These are phyloP conservation scores for Amyelois transitella DNA, from an alignment of 1,140 invertebrate genomes.

Conservation along the genomic window DNA sequence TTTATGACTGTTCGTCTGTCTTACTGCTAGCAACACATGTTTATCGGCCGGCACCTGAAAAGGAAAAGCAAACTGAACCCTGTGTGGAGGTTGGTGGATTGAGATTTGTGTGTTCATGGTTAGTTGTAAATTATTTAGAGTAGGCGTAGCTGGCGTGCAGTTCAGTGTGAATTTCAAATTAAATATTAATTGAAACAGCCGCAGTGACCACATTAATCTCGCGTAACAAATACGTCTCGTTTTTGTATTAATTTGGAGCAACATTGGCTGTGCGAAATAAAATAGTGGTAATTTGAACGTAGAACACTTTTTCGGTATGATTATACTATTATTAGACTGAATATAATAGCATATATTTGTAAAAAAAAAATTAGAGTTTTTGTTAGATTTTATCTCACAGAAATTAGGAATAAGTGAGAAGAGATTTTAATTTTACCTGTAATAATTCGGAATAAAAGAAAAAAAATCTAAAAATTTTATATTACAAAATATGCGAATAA, in stretches of 20 bases:
- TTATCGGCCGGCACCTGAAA: slow-evolving; percentile 80
- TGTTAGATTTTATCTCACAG: no score
- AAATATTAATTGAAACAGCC: slow-evolving; percentile 57
- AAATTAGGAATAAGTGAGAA: no score
- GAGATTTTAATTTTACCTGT: no score
- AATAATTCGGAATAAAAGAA: no score
- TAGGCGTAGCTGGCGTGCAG: slow-evolving; percentile 30
- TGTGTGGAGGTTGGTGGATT: neutral
- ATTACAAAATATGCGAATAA: no score
- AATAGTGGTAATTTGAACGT: neutral
- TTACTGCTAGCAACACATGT: slow-evolving; percentile 82
- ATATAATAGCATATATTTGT: no score
- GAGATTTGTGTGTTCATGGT: neutral
- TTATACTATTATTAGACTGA: no score
- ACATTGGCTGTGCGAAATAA: neutral
- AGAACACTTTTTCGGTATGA: no score
- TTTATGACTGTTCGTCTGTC: slow-evolving; percentile 84
- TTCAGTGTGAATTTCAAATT: slow-evolving; percentile 59
- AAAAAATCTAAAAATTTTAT: no score
- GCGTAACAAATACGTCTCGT: slow-evolving; percentile 14
- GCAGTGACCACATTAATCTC: slow-evolving; percentile 27
- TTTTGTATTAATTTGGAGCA: slow-evolving; percentile 4
- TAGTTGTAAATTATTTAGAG: slow-evolving; percentile 32
- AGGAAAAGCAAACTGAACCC: slow-evolving; percentile 11
- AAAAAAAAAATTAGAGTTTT: no score